These are phyloP conservation scores for Machimus atricapillus DNA, from an alignment of 2,888 invertebrate species.

Conservation along the genomic window DNA sequence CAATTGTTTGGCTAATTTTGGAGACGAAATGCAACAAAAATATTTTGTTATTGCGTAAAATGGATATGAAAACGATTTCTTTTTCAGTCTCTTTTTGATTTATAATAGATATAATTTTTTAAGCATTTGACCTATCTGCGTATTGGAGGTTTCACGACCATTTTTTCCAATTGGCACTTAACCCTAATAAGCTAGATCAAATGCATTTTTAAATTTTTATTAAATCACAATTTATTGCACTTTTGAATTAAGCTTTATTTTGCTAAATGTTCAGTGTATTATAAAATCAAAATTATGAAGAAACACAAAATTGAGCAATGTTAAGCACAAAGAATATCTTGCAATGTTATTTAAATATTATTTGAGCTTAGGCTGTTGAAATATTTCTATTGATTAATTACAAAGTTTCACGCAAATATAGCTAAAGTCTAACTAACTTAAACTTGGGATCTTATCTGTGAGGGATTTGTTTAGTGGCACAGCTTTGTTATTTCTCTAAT, in stretches of 20 bases:
- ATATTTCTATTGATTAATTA: background rate
- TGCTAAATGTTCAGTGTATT: background rate
- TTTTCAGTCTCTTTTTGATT: background rate
- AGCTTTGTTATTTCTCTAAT: background rate
- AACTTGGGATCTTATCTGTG: background rate
- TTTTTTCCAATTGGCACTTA: background rate
- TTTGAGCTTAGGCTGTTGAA: background rate
- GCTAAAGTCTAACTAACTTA: background rate
- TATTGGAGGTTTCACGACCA: background rate
- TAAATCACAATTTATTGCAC: background rate
- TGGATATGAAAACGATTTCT: background rate
- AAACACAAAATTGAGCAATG: background rate
- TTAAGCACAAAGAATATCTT: background rate
- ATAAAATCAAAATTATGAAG: background rate
- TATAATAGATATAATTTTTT: background rate
- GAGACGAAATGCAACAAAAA: background rate
- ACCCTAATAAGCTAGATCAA: background rate
- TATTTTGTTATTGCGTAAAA: background rate
- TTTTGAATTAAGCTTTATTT: background rate
- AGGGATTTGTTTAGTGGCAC: background rate
- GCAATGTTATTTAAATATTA: background rate
- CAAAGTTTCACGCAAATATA: background rate
- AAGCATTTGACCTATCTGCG: background rate
- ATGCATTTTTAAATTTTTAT: background rate
- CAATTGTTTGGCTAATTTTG: background rate